phyloP scores from a whole-genome alignment of 2,797 vertebrate genomes.

The Dromococcyx pavoninus region DNA sequence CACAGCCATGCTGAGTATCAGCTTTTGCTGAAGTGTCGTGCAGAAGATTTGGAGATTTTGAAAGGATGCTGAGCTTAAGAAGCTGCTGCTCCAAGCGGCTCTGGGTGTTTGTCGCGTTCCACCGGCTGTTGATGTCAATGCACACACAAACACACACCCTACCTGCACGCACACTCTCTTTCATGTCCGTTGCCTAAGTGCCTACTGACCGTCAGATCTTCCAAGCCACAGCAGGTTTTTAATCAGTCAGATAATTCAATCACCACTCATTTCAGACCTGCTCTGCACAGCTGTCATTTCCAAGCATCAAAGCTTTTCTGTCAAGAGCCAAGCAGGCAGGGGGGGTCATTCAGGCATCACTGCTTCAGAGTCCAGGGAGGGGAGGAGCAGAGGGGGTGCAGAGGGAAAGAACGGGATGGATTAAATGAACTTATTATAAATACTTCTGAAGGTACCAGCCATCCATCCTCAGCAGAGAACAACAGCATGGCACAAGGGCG shows the following conservation, averaged over 20 bases:
- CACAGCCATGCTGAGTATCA: background rate
- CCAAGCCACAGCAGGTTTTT: conserved; percentile 40
- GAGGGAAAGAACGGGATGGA: background rate
- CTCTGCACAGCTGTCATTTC: conserved; percentile 17
- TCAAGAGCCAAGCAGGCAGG: background rate
- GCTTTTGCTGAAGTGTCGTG: background rate
- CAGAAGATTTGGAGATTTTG: conserved; percentile 36
- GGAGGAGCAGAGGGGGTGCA: background rate
- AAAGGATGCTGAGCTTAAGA: conserved; percentile 30
- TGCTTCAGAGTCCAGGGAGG: background rate
- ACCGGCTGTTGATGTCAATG: background rate
- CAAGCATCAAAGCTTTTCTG: conserved; percentile 44
- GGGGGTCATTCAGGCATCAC: background rate
- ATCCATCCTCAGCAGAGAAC: conserved; percentile 7
- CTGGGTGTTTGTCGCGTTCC: background rate
- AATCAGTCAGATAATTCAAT: conserved; percentile 55
- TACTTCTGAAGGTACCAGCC: conserved; percentile 30
- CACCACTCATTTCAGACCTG: conserved; percentile 35
- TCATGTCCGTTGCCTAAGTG: background rate
- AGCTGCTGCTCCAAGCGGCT: background rate
- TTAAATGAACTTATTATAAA: conserved; percentile 35
- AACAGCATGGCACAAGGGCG: background rate
- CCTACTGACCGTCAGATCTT: conserved; percentile 1
- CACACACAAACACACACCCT: background rate
- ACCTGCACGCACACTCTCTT: background rate